Evolutionary conservation across 1,140 invertebrate species (phyloP), one percentile per base, ranked within the genome.

Genomic region (Magallana ariakensis): DNA sequence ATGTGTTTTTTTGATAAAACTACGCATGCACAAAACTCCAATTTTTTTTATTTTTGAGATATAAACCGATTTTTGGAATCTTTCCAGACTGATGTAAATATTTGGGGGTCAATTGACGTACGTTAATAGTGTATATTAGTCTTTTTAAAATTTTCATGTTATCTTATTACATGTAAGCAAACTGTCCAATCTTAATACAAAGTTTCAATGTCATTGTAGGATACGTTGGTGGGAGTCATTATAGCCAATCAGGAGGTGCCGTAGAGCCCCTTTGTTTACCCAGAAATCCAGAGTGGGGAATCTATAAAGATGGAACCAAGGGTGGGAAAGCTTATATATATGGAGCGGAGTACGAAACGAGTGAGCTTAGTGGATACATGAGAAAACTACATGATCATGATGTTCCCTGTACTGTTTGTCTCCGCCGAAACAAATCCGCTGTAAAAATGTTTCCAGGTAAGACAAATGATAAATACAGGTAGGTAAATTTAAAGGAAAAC

Each of bases 231-330:
- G 58, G 58, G 19, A n/a, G 16, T 1, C 19, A 8, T 15, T 62
- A 19, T 16, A 1, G 2, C 5, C 58, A 62, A 1, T n/a, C 6
- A 4, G 58, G 58, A 16, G 58, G 16, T 7, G 58, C 58, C 4
- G 58, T 62, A 62, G 15, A 62, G 16, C 58, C 58, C 8, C 58
- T 62, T 16, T 62, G 58, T 62, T 62, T 62, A 62, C 58, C 75
- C 8, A 33, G 75, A 5, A 15, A 80, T 53, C 75, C 22, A 80
- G 75, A 80, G 75, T 80, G 46, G 75, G 75, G 75, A 1, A 80
- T 26, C 26, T 53, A 80, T 26, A 80, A 26, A 15, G 75, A 80
- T 80, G 75, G 75, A 15, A 26, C 46, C 26, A 11, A 53, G 6
- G 26, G 26, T 8, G 26, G 13, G 0, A 80, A 26, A 15, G 75